Evolutionary conservation across 2,113 vertebrate genomes (phyloP).

Genomic region (Oryzias celebensis): DNA sequence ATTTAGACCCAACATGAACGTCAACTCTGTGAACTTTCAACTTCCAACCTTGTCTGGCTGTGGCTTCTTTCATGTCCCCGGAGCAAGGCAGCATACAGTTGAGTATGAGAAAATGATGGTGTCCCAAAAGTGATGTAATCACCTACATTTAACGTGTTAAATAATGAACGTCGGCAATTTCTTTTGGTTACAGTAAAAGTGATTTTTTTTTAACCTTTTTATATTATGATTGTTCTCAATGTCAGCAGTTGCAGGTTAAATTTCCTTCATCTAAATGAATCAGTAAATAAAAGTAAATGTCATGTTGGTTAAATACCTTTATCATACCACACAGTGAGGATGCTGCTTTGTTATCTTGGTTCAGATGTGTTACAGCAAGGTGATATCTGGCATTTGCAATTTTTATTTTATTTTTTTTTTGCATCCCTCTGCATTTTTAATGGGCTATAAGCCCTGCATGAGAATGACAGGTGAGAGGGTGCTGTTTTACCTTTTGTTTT

Average conservation of each 20-base stretch:
- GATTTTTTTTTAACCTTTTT: constrained; percentile 25
- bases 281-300: too few relatives aligned
- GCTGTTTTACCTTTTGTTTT: background rate
- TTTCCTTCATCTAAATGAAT: too few relatives aligned
- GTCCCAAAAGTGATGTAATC: too few relatives aligned
- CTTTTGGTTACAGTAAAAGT: constrained; percentile 5
- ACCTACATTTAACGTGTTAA: background rate
- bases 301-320: too few relatives aligned
- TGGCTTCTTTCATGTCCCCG: constrained; percentile 26
- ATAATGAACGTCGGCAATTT: constrained; percentile 18
- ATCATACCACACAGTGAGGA: too few relatives aligned
- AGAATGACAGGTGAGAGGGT: constrained; percentile 1
- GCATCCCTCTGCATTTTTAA: constrained; percentile 26
- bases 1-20: constrained; percentile 15
- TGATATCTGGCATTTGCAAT: constrained; percentile 53
- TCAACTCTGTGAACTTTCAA: constrained; percentile 28
- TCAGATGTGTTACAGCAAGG: constrained; percentile 50
- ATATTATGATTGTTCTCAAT: too few relatives aligned
- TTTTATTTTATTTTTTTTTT: constrained; percentile 2
- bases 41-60: background rate
- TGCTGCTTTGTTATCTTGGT: constrained; percentile 6
- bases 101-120: too few relatives aligned
- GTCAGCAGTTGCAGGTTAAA: too few relatives aligned
- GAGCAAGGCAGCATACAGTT: background rate
- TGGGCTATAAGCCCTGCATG: constrained; percentile 12